Evolutionary conservation across 2,797 vertebrate species (phyloP), one percentile per base, ranked within the genome.

Genomic region (Helostoma temminkii): DNA sequence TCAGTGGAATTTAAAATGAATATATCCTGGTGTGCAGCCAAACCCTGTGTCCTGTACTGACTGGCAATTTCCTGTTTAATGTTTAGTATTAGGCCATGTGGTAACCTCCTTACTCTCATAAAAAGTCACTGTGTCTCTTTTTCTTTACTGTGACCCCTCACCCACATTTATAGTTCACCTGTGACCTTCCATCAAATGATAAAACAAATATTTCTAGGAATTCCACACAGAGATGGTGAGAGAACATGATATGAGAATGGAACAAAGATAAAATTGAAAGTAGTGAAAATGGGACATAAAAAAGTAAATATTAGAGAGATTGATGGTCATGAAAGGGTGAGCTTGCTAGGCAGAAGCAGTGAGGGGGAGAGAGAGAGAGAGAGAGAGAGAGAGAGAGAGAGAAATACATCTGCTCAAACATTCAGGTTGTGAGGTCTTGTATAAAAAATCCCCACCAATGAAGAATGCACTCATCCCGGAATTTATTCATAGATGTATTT

Each of bases 401-500:
- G 49, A 57, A 25, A 73, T n/a, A 59, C 66, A 66, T 59, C 52
- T 70, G 78, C 87, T 89, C 78, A 83, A 84, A 82, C 80, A 88
- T 85, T 84, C 82, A 69, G 69, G 43, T 57, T 60, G 61, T 50
- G 65, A 72, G 65, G 78, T 80, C 80, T 81, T 82, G 69, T 66
- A 76, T 80, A 81, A 81, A 69, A 78, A 79, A 85, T 70, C 55
- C 41, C 53, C 76, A 39, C 78, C 86, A 86, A 83, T 87, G 79
- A 91, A 84, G 77, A 88, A 89, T 86, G 80, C 81, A 78, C 71
- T 83, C 74, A 78, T 56, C 58, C 47, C 62, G 67, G 81, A 89
- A 91, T 90, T 88, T 91, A 92, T 91, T 91, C 89, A 90, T 91
- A 86, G 83, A 76, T 74, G 70, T 79, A 91, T 93, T 85, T 86